Conservation (phyloP, 2,888 invertebrate genomes). For the Trilocha varians region DNA sequence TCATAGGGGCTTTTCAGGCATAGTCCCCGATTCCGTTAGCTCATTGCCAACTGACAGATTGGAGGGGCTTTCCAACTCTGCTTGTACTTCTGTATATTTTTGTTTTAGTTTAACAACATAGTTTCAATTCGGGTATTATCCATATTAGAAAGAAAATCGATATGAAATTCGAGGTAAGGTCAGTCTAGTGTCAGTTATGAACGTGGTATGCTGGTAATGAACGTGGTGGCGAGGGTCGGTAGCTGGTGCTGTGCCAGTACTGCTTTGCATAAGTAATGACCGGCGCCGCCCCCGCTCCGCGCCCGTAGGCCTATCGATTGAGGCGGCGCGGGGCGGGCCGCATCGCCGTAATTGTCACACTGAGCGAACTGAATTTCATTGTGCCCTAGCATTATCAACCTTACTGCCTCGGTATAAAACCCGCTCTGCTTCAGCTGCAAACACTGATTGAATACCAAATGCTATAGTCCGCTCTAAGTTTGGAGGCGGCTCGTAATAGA, state of each 20-base stretch:
- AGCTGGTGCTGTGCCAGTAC: conserved; percentile 30
- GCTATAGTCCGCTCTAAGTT: conserved; percentile 68
- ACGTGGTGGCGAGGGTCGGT: conserved; percentile 15
- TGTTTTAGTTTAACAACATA: too few species aligned
- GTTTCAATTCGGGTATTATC: too few species aligned
- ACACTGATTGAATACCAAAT: conserved; percentile 60
- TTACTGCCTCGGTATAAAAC: conserved; percentile 53
- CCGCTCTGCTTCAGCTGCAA: conserved; percentile 33
- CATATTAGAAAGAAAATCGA: too few species aligned
- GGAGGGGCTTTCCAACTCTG: conserved; percentile 9
- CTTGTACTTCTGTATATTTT: too few species aligned
- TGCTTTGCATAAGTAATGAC: conserved; percentile 71
- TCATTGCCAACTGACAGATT: conserved; percentile 48
- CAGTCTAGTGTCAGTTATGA: neutral
- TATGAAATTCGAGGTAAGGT: neutral
- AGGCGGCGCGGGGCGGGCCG: conserved; percentile 75
- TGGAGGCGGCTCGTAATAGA: conserved; percentile 69
- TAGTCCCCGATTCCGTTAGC: conserved; percentile 39
- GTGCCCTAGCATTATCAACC: conserved; percentile 55
- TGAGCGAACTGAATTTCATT: conserved; percentile 57
- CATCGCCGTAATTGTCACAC: conserved; percentile 72
- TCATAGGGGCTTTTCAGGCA: conserved; percentile 41
- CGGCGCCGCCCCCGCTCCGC: conserved; percentile 64
- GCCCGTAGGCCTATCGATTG: conserved; percentile 81
- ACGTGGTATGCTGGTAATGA: conserved; percentile 16